Evolutionary conservation across 2,113 vertebrate genomes (phyloP).

Genomic region (Varanus salvator): DNA sequence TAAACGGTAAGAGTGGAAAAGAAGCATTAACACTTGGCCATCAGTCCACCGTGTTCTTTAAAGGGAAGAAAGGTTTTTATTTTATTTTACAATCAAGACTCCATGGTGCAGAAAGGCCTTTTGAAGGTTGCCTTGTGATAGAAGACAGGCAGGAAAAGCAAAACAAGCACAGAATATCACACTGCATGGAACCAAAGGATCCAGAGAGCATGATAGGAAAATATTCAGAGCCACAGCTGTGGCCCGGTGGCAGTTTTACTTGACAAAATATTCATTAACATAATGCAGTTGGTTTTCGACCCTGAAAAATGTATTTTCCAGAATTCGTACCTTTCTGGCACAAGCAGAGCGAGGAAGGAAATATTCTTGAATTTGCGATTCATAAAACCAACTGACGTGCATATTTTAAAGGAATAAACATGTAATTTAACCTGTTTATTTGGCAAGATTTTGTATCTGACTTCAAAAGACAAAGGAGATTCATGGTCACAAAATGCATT

Average conservation of each 20-base stretch:
- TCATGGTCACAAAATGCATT: background rate
- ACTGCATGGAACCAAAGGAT: slow-evolving; percentile 14
- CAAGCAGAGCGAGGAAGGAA: background rate
- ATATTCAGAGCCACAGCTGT: background rate
- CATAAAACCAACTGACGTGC: too few species aligned
- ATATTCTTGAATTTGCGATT: background rate
- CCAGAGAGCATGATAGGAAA: slow-evolving; percentile 26
- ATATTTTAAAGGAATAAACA: background rate
- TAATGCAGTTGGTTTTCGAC: background rate
- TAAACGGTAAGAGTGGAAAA: background rate
- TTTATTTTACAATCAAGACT: slow-evolving; percentile 21
- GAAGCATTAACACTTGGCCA: background rate
- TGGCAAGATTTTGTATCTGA: background rate
- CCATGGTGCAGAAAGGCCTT: slow-evolving; percentile 8
- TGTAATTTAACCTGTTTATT: background rate
- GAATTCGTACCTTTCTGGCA: background rate
- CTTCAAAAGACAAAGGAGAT: background rate
- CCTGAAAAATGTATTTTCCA: background rate
- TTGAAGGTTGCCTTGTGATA: slow-evolving; percentile 34
- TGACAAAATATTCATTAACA: background rate
- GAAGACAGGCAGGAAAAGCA: slow-evolving; percentile 1
- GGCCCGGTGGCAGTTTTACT: background rate
- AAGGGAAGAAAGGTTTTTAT: background rate
- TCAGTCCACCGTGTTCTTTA: background rate
- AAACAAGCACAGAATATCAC: background rate